Evolutionary conservation across 1,140 invertebrate species (phyloP).

Genomic region (Formica exsecta): DNA sequence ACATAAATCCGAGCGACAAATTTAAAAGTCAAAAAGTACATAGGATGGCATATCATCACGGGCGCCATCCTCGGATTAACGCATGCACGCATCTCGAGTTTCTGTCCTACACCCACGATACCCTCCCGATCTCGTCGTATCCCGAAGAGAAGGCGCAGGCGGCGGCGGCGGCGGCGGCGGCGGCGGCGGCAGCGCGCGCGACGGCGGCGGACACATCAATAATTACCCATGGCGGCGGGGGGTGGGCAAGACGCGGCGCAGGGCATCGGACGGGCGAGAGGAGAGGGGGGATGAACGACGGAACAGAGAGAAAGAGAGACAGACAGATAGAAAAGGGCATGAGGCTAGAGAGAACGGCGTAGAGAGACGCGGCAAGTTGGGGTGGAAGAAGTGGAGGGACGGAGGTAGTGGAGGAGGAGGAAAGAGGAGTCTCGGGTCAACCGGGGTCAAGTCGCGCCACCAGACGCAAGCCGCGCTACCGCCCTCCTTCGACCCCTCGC

Average conservation of each 20-base stretch:
- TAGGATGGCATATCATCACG: not conserved
- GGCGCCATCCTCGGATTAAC: conserved; percentile 34
- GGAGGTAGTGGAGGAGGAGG: conserved; percentile 66
- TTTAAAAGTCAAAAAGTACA: not conserved
- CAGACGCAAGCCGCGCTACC: conserved; percentile 82
- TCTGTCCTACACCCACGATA: conserved; percentile 55
- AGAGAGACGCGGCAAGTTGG: conserved; percentile 59
- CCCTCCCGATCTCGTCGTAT: conserved; percentile 23
- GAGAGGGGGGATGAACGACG: conserved; percentile 65
- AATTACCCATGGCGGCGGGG: conserved; percentile 84
- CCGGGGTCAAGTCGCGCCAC: conserved; percentile 86
- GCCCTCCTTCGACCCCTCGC: conserved; percentile 64
- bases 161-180: conserved; percentile 59
- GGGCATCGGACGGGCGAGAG: conserved; percentile 63
- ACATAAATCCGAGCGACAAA: not conserved
- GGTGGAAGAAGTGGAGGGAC: conserved; percentile 55
- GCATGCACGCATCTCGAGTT: conserved; percentile 69
- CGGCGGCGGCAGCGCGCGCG: conserved; percentile 69
- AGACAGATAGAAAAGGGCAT: conserved; percentile 71
- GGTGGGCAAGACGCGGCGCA: conserved; percentile 83
- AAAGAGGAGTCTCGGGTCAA: conserved; percentile 83
- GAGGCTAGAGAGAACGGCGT: conserved; percentile 56
- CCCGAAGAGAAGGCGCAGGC: conserved; percentile 68
- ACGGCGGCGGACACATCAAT: conserved; percentile 85
- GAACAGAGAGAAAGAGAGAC: conserved; percentile 57